These are phyloP conservation scores for Serripes groenlandicus DNA, from an alignment of 2,888 invertebrate species.

Conservation along the genomic window DNA sequence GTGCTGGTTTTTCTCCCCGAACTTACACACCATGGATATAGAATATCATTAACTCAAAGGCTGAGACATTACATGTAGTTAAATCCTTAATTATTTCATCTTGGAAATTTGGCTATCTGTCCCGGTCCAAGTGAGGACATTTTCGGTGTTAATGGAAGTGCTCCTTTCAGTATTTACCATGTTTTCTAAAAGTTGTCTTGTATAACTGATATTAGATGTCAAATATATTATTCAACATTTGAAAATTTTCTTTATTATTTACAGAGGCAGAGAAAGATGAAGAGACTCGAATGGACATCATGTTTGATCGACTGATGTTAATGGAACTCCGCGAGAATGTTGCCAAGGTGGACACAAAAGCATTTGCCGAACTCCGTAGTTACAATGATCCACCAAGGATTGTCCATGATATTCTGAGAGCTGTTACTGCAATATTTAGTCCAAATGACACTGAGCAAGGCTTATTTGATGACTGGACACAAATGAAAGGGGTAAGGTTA, in stretches of 20 bases:
- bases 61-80: too few relatives aligned
- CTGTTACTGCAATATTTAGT: constrained; percentile 83
- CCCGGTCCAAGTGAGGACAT: too few relatives aligned
- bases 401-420: constrained; percentile 82
- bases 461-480: constrained; percentile 83
- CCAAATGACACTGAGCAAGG: constrained; percentile 79
- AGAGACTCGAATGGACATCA: constrained; percentile 83
- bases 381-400: constrained; percentile 84
- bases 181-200: too few relatives aligned
- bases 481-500: constrained; percentile 81
- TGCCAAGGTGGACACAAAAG: constrained; percentile 80
- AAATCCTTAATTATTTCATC: too few relatives aligned
- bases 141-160: too few relatives aligned
- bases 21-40: too few relatives aligned
- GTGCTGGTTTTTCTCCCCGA: too few relatives aligned
- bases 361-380: constrained; percentile 85
- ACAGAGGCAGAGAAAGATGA: constrained; percentile 84
- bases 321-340: constrained; percentile 85
- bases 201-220: too few relatives aligned
- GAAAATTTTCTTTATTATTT: not conserved
- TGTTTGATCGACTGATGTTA: constrained; percentile 86
- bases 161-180: too few relatives aligned
- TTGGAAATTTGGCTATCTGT: too few relatives aligned
- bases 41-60: too few relatives aligned
- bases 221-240: too few relatives aligned